A percentile compares a stretch with the other conserved stretches of the same genome.
phyloP scores from a whole-genome alignment of 2,888 invertebrate genomes.

The Hyppa rectilinea region DNA sequence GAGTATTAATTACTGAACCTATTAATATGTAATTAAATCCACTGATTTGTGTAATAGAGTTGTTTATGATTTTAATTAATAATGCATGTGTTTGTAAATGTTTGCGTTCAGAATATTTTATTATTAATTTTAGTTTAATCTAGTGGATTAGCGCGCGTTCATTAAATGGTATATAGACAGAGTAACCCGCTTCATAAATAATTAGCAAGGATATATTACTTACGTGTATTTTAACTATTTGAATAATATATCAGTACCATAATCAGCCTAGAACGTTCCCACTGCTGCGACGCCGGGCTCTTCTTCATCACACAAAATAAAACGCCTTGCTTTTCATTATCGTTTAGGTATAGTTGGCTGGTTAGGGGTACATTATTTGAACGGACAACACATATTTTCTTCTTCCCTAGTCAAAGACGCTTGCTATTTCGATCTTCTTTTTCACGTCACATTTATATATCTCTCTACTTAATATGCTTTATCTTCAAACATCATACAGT shows the following conservation, averaged over 20 bases:
- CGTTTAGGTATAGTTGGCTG: not conserved
- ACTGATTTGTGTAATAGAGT: conserved; percentile 45
- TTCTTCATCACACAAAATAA: not conserved
- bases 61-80: conserved; percentile 49
- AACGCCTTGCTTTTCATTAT: too few relatives aligned
- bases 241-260: not conserved
- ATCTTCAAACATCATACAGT: conserved; percentile 17
- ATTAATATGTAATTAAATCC: conserved; percentile 48
- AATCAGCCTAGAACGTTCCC: not conserved
- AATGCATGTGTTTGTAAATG: conserved; percentile 22
- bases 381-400: not conserved
- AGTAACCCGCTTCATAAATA: not conserved
- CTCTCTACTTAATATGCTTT: not conserved
- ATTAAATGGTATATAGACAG: not conserved
- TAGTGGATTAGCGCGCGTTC: not conserved
- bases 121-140: conserved; percentile 34
- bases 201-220: not conserved
- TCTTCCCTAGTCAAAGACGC: not conserved
- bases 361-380: not conserved
- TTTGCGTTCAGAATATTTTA: conserved; percentile 18
- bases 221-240: not conserved
- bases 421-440: not conserved
- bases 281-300: too few relatives aligned
- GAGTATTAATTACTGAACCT: conserved; percentile 34
- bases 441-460: not conserved